Evolutionary conservation across 1,140 invertebrate genomes (phyloP).

Genomic region (Drosophila burlai): DNA sequence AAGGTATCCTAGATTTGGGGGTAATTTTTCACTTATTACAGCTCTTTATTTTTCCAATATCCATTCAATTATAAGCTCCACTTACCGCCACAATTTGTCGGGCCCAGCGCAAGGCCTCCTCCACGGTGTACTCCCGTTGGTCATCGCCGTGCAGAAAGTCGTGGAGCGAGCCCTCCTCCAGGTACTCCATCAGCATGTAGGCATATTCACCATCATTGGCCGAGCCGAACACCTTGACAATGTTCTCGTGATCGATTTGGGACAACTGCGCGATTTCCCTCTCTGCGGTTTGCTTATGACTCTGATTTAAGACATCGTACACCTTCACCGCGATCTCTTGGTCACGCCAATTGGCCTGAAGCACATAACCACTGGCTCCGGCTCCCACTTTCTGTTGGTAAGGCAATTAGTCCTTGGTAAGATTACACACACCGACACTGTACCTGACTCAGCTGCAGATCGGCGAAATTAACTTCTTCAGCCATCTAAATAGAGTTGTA

Average conservation of each 20-base stretch:
- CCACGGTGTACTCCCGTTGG: slow-evolving; percentile 15
- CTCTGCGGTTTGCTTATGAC: neutral
- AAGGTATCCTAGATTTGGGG: neutral
- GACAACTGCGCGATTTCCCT: slow-evolving; percentile 24
- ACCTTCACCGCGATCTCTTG: slow-evolving; percentile 29
- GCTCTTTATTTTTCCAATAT: neutral
- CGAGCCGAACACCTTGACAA: slow-evolving; percentile 12
- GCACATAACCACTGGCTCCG: slow-evolving; percentile 11
- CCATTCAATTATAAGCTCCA: neutral
- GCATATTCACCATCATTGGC: neutral
- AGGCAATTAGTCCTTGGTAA: neutral
- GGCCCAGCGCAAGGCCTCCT: slow-evolving; percentile 15
- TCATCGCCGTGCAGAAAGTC: slow-evolving; percentile 10
- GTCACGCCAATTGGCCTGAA: neutral
- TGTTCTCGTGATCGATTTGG: slow-evolving; percentile 7
- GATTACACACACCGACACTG: neutral
- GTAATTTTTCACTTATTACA: neutral
- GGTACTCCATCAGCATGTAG: slow-evolving; percentile 37
- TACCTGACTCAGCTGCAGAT: slow-evolving; percentile 14
- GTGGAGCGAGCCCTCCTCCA: slow-evolving; percentile 22
- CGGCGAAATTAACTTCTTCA: slow-evolving; percentile 5
- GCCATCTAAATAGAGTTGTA: slow-evolving; percentile 4
- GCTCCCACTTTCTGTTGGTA: neutral
- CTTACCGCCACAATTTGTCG: slow-evolving; percentile 21
- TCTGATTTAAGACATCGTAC: neutral